Evolutionary conservation across 2,797 vertebrate species (phyloP).

Genomic region (Syndactyla subalaris): DNA sequence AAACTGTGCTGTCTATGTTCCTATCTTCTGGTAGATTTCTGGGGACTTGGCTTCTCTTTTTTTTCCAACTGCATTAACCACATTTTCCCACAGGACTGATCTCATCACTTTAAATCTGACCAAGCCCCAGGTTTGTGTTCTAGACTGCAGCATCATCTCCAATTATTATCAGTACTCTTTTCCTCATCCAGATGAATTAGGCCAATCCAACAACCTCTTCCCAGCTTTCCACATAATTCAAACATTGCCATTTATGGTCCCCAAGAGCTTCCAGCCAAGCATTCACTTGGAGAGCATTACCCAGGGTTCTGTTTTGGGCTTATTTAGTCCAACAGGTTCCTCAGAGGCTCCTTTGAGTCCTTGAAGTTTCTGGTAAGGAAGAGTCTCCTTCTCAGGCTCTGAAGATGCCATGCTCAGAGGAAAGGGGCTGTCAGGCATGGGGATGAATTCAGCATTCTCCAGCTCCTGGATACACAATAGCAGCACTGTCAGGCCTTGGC

Average conservation of each 20-base stretch:
- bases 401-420: conserved; percentile 78
- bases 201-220: not conserved
- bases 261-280: not conserved
- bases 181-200: not conserved
- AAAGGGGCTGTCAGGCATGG: conserved; percentile 85
- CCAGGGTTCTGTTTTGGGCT: conserved; percentile 64
- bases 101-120: not conserved
- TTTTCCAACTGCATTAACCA: not conserved
- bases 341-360: conserved; percentile 86
- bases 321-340: conserved; percentile 53
- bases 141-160: not conserved
- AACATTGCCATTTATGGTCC: not conserved
- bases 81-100: not conserved
- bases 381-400: conserved; percentile 85
- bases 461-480: conserved; percentile 84
- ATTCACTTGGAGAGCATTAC: conserved; percentile 62
- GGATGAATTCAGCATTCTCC: conserved; percentile 95
- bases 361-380: conserved; percentile 90
- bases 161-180: not conserved
- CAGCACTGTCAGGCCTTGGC: conserved; percentile 24
- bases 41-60: not conserved
- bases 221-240: not conserved
- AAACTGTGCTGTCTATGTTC: not conserved
- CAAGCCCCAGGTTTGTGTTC: not conserved
- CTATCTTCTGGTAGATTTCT: not conserved